Evolutionary conservation across 35 echinoderm and acorn worm species (phyloP).

Genomic region (Ophioderma brevispina): DNA sequence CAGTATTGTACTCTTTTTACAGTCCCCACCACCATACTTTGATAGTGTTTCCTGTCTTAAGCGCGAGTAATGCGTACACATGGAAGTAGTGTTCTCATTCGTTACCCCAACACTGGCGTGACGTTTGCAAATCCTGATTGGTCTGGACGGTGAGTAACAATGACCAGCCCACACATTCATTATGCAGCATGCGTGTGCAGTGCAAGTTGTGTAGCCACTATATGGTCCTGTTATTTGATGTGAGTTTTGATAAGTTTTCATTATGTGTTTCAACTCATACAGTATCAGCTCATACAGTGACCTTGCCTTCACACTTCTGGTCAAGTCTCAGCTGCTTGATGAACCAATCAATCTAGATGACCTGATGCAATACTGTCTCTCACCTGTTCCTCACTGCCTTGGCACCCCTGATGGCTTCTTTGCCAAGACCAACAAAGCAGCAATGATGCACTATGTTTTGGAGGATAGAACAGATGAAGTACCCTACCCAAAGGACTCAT

Average conservation of each 20-base stretch:
- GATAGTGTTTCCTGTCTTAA: too few relatives aligned
- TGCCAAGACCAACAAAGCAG: conserved; percentile 60
- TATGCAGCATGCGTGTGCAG: too few relatives aligned
- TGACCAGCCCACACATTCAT: neutral
- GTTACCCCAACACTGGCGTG: too few relatives aligned
- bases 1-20: too few relatives aligned
- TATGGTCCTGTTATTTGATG: too few relatives aligned
- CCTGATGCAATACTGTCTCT: conserved; percentile 68
- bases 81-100: too few relatives aligned
- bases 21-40: too few relatives aligned
- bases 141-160: too few relatives aligned
- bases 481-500: conserved; percentile 20
- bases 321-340: conserved; percentile 39
- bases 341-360: conserved; percentile 36
- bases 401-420: conserved; percentile 75
- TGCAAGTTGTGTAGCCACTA: too few relatives aligned
- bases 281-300: conserved; percentile 62
- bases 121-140: too few relatives aligned
- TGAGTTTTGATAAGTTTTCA: neutral
- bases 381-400: conserved; percentile 73
- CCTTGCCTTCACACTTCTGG: conserved; percentile 57
- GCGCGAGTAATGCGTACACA: too few relatives aligned
- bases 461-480: conserved; percentile 36
- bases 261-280: conserved; percentile 44
- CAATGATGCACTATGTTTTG: conserved; percentile 43